Evolutionary conservation across 1,140 invertebrate genomes (phyloP).

Genomic region (Rhyzopertha dominica): DNA sequence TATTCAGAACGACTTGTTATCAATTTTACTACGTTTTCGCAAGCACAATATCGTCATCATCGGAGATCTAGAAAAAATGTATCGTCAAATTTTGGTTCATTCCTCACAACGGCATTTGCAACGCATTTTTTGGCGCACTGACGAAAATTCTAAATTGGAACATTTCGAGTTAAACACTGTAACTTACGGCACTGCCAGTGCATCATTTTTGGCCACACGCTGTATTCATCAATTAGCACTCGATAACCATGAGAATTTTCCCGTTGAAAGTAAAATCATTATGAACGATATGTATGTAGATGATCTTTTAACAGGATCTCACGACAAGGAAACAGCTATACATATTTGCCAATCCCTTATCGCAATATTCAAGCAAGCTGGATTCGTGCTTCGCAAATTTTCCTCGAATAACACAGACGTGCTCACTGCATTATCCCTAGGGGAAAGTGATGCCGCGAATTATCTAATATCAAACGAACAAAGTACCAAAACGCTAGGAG

Average conservation of each 20-base stretch:
- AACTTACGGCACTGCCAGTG: slow-evolving; percentile 39
- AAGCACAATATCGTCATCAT: slow-evolving; percentile 30
- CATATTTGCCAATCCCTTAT: too few species aligned
- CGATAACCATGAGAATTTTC: slow-evolving; percentile 15
- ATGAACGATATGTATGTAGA: slow-evolving; percentile 36
- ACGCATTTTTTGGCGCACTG: slow-evolving; percentile 42
- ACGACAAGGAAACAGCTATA: not conserved
- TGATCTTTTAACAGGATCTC: slow-evolving; percentile 24
- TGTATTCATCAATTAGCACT: slow-evolving; percentile 20
- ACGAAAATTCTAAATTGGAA: slow-evolving; percentile 21
- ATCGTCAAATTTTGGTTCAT: slow-evolving; percentile 39
- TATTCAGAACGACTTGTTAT: slow-evolving; percentile 33
- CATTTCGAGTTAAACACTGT: slow-evolving; percentile 38
- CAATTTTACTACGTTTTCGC: slow-evolving; percentile 36
- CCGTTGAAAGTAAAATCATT: slow-evolving; percentile 25
- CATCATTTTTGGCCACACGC: slow-evolving; percentile 35
- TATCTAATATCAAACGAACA: too few species aligned
- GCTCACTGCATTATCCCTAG: too few species aligned
- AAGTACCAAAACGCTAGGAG: too few species aligned
- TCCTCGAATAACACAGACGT: too few species aligned
- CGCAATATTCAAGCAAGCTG: too few species aligned
- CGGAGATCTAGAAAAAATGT: slow-evolving; percentile 46
- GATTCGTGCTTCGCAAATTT: too few species aligned
- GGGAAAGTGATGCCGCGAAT: too few species aligned
- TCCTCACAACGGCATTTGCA: slow-evolving; percentile 34